phyloP scores from a whole-genome alignment of 1,140 invertebrate genomes.

The Aphidius gifuensis region DNA sequence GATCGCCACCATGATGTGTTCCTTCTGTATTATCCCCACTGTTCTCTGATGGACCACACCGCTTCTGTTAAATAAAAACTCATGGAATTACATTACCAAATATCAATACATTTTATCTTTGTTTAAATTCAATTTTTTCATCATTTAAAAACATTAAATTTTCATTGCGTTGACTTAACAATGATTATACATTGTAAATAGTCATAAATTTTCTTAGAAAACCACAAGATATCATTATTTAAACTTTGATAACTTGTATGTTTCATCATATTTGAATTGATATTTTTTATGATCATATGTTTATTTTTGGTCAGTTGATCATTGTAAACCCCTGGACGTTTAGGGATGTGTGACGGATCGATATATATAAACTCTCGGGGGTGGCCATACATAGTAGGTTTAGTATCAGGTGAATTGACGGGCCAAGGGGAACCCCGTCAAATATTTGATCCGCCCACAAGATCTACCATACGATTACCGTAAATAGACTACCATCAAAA shows the following conservation, averaged over 20 bases:
- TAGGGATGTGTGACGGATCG: slow-evolving; percentile 2
- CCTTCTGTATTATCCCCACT: slow-evolving; percentile 4
- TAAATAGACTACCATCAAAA: slow-evolving; percentile 20
- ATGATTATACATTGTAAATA: too few species aligned
- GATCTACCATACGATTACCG: slow-evolving; percentile 18
- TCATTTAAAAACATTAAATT: too few species aligned
- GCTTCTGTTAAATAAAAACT: too few species aligned
- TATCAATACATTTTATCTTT: too few species aligned
- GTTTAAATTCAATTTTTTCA: too few species aligned
- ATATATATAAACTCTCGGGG: not conserved
- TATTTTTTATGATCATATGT: not conserved
- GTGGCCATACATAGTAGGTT: not conserved
- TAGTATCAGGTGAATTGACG: slow-evolving; percentile 23
- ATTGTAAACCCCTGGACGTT: not conserved
- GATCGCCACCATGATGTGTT: slow-evolving; percentile 28
- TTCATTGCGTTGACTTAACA: too few species aligned
- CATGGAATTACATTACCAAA: too few species aligned
- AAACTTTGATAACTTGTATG: too few species aligned
- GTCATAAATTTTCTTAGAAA: too few species aligned
- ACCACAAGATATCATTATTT: too few species aligned
- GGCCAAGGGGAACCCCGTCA: slow-evolving; percentile 22
- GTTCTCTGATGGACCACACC: not conserved
- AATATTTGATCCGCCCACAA: slow-evolving; percentile 26
- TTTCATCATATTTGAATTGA: too few species aligned
- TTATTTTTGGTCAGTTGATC: not conserved